A percentile compares a stretch with the other conserved stretches of the same genome.
phyloP scores from a whole-genome alignment of 2,797 vertebrate species.

The Rhadinocentrus ornatus region DNA sequence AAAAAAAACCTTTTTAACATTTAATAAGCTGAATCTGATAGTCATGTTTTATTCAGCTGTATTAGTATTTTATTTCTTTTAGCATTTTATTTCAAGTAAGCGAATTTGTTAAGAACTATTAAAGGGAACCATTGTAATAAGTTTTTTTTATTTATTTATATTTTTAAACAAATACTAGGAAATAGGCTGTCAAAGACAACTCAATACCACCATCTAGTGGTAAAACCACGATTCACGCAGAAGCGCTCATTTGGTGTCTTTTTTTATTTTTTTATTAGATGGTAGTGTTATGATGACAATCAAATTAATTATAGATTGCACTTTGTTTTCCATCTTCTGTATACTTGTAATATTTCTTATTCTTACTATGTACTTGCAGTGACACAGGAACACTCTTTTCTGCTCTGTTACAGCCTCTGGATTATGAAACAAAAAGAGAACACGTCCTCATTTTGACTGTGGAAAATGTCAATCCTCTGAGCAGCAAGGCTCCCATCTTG shows the following conservation, averaged over 20 bases:
- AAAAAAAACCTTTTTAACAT: too few species aligned
- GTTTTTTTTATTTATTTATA: neutral
- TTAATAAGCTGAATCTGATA: neutral
- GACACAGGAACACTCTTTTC: neutral
- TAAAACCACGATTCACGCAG: slow-evolving; percentile 4
- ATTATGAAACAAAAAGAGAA: slow-evolving; percentile 83
- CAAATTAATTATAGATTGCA: neutral
- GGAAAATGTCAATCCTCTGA: slow-evolving; percentile 85
- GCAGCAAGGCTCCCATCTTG: slow-evolving; percentile 71
- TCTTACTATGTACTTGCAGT: neutral
- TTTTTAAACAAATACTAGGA: neutral
- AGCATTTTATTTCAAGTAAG: neutral
- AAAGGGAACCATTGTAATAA: neutral
- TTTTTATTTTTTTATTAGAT: neutral
- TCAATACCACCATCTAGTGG: slow-evolving; percentile 63
- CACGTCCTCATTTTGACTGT: slow-evolving; percentile 82
- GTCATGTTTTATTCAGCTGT: neutral
- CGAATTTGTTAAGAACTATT: neutral
- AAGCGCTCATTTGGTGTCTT: neutral
- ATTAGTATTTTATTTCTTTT: neutral
- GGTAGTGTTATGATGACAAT: neutral
- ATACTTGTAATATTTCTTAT: neutral
- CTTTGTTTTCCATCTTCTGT: neutral
- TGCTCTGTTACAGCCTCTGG: slow-evolving; percentile 85
- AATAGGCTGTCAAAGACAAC: slow-evolving; percentile 1